Evolutionary conservation across 2,888 invertebrate species (phyloP), one percentile per base, ranked within the genome.

Genomic region (Ectemnius continuus): DNA sequence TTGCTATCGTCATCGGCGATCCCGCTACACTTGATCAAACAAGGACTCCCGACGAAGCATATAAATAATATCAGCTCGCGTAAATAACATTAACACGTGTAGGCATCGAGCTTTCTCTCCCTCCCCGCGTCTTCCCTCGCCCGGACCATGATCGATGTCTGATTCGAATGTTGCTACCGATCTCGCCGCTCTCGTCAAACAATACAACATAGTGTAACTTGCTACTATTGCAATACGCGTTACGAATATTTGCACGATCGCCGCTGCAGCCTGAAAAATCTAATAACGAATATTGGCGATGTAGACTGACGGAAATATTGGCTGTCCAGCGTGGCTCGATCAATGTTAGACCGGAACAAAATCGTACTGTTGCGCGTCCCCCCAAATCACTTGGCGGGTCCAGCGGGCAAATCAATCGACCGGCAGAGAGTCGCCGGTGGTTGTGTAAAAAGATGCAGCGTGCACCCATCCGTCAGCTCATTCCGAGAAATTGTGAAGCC

Each of bases 21-120:
- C 36, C 1, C 70, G 69, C 60, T 70, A 84, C 86, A 86, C 82
- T 84, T 86, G 84, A 83, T 76, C 78, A 85, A 86, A 86, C 79
- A 86, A 57, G 36, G 63, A 69, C 68, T 79, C 5, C 36, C 36
- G 36, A 36, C 65, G 73, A 72, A 70, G 74, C 76, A 73, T 73
- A 79, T 73, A 82, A 84, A 82, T 84, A 84, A 84, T 80, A 78
- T 76, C 77, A 76, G 36, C 36, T 65, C 78, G 70, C 80, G 80
- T 84, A 81, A 84, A 84, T 80, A 84, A 79, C 71, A 82, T 82
- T 77, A 84, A 78, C 79, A 79, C 76, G 75, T 74, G 83, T 67
- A 67, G 36, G 36, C 36, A 8, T 56, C 61, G 36, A 6, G 36
- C 36, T 36, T 6, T 11, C 11, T 11, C 28, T 2, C 36, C 8